phyloP scores from a whole-genome alignment of 2,113 vertebrate genomes.

The Garra rufa region DNA sequence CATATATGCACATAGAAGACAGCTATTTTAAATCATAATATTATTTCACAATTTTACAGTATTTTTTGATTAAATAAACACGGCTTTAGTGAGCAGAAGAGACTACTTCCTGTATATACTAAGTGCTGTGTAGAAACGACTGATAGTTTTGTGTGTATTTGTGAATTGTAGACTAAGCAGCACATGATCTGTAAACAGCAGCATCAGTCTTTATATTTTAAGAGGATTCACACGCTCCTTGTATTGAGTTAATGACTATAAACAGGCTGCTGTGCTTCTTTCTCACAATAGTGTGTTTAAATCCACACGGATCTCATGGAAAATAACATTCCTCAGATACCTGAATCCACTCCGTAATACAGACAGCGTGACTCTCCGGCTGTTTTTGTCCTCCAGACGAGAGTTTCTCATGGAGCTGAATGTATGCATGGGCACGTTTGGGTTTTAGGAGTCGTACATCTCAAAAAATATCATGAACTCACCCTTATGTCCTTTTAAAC shows the following conservation, averaged over 20 bases:
- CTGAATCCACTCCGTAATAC: conserved; percentile 2
- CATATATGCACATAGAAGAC: too few species aligned
- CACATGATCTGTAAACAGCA: not conserved
- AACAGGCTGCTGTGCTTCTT: conserved; percentile 20
- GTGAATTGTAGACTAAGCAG: not conserved
- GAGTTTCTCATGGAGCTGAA: not conserved
- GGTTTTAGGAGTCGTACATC: not conserved
- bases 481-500: not conserved
- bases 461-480: not conserved
- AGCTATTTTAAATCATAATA: too few species aligned
- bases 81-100: too few species aligned
- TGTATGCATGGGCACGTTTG: not conserved
- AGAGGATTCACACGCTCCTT: not conserved
- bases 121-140: too few species aligned
- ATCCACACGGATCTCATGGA: not conserved
- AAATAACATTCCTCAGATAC: conserved; percentile 38
- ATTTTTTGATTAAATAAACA: too few species aligned
- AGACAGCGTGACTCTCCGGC: conserved; percentile 4
- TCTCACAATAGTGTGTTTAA: not conserved
- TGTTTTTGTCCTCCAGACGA: not conserved
- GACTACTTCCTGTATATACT: too few species aligned
- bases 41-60: too few species aligned
- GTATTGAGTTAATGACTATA: conserved; percentile 5
- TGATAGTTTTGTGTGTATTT: too few species aligned
- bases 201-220: not conserved